Conservation (phyloP, 1,140 invertebrate genomes). For the Berghia stephanieae region DNA sequence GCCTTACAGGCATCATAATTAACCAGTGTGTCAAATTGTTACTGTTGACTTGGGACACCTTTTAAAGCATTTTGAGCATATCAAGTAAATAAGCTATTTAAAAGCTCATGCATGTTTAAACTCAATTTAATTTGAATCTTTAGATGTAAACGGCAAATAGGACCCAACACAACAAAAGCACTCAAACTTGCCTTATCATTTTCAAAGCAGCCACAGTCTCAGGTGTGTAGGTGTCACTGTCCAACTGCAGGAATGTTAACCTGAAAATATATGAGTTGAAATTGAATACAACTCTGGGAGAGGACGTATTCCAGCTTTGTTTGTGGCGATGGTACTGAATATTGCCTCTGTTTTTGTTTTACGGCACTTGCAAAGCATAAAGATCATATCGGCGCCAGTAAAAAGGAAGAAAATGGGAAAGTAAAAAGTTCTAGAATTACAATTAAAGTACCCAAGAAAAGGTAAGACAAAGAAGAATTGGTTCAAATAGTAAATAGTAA, state of each 20-base stretch:
- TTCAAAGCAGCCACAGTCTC: conserved; percentile 56
- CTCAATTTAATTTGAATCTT: neutral
- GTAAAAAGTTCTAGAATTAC: too few relatives aligned
- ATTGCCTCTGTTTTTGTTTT: too few relatives aligned
- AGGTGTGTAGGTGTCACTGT: conserved; percentile 59
- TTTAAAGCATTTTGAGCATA: too few relatives aligned
- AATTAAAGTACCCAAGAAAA: too few relatives aligned
- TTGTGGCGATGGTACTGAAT: too few relatives aligned
- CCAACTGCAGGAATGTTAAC: conserved; percentile 53
- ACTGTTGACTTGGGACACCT: neutral
- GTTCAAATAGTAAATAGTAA: too few relatives aligned
- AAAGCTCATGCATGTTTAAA: too few relatives aligned
- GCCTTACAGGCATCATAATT: neutral
- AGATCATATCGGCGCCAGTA: too few relatives aligned
- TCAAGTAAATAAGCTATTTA: neutral
- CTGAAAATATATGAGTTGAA: conserved; percentile 41
- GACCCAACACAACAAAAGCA: neutral
- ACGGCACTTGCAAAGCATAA: too few relatives aligned
- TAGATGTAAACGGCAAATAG: neutral
- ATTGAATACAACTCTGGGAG: conserved; percentile 6
- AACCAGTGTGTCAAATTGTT: neutral
- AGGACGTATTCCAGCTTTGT: too few relatives aligned
- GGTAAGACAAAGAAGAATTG: too few relatives aligned
- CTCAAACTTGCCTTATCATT: conserved; percentile 48
- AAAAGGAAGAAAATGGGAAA: too few relatives aligned